Evolutionary conservation across 2,113 vertebrate genomes (phyloP).

Genomic region (Tursiops truncatus): DNA sequence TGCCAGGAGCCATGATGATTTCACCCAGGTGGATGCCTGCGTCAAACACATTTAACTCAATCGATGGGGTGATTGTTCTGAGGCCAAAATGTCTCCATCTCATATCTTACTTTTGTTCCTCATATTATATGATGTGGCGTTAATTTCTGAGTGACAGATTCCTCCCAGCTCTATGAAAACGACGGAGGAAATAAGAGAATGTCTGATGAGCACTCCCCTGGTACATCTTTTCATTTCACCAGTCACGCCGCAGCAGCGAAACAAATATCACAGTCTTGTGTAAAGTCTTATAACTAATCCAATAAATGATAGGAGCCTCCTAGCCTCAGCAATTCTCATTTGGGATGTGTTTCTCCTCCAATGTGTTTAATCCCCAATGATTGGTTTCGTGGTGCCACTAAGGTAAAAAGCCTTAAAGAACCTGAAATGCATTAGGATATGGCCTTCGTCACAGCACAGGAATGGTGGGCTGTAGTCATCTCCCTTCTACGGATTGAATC

Average conservation of each 20-base stretch:
- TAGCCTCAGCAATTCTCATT: accelerated
- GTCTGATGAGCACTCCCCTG: conserved; percentile 52
- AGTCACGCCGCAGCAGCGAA: not conserved
- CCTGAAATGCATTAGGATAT: accelerated
- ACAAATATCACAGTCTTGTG: not conserved
- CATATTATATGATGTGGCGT: conserved; percentile 61
- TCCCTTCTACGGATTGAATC: not conserved
- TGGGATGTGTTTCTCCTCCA: not conserved
- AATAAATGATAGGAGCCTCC: not conserved
- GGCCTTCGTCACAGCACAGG: accelerated
- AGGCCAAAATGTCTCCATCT: conserved; percentile 79
- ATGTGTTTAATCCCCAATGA: not conserved
- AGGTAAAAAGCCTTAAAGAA: not conserved
- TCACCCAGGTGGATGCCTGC: conserved; percentile 52
- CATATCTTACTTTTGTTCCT: conserved; percentile 74
- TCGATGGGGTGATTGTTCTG: conserved; percentile 80
- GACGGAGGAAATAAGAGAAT: conserved; percentile 55
- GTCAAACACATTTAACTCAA: conserved; percentile 65
- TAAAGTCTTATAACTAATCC: conserved; percentile 5
- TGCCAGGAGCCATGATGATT: conserved; percentile 64
- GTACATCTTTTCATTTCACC: conserved; percentile 30
- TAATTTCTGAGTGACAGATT: conserved; percentile 74
- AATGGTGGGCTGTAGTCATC: not conserved
- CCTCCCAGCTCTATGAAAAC: conserved; percentile 56
- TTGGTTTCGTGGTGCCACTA: not conserved